These are phyloP conservation scores for Merodon equestris DNA, from an alignment of 2,888 invertebrate genomes.

Conservation along the genomic window DNA sequence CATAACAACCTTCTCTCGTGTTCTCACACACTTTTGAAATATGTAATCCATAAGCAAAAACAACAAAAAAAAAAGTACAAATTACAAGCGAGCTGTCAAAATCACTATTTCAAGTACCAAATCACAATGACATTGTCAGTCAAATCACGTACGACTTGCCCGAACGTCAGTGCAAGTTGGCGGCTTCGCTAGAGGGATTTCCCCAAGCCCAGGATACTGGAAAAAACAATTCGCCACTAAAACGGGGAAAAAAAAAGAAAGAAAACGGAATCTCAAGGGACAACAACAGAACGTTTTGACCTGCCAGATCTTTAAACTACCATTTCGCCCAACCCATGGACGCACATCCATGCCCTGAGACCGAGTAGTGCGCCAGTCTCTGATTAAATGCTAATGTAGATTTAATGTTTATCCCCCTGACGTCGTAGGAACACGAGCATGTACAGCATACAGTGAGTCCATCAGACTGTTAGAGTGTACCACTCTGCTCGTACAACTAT, in stretches of 20 bases:
- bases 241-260: constrained; percentile 3
- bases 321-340: no score
- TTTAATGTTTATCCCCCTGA: constrained; percentile 50
- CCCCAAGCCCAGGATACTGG: constrained; percentile 11
- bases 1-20: constrained; percentile 19
- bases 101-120: constrained; percentile 51
- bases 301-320: constrained; percentile 40
- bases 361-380: constrained; percentile 37
- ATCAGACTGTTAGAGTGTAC: no score
- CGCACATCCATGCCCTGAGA: no score
- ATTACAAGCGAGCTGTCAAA: constrained; percentile 47
- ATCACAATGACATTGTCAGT: constrained; percentile 24
- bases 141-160: constrained; percentile 50
- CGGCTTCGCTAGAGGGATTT: not conserved
- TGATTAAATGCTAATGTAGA: constrained; percentile 66
- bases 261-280: constrained; percentile 11
- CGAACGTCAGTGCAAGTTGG: constrained; percentile 14
- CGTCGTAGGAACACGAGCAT: constrained; percentile 15
- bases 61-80: no score
- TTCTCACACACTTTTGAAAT: constrained; percentile 20
- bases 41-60: no score
- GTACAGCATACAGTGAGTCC: constrained; percentile 24
- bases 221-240: constrained; percentile 10
- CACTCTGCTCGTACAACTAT: not conserved
- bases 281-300: constrained; percentile 21